Evolutionary conservation across 2,888 invertebrate genomes (phyloP), one percentile per base, ranked within the genome.

Genomic region (Eupithecia centaureata): DNA sequence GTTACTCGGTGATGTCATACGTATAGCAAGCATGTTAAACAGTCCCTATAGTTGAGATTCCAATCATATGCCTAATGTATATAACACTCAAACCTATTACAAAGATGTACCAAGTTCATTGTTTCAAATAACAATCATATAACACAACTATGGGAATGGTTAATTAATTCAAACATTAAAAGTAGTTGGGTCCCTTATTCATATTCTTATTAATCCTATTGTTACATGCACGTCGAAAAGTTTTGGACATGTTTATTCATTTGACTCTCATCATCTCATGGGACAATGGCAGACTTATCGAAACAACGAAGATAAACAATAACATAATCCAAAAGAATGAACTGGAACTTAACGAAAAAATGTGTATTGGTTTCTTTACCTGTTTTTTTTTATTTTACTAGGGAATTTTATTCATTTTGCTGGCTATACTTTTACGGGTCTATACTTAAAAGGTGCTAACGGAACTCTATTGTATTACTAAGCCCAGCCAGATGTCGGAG

Each of bases 161-260:
- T 86, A 86, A 87, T 87, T 85, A 84, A 86, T 85, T 84, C 47
- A 15, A 30, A 60, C 12, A 60, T 42, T 42, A 12, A 28, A 38
- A 42, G 27, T 18, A 10, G 22, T 22, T 18, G 47, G 12, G 25
- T 25, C 42, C 51, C 15, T 28, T 33, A 52, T 61, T 32, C 35
- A 42, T 63, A 38, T 38, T 30, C 25, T 25, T 51, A 51, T 12
- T 51, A 51, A 5, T 52, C 52, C 52, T 52, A 52, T 52, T 52
- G 52, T 52, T 27, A 52, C 27, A 27, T 52, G 7, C 10, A 22
- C 47, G 47, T 47, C 47, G 12, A 47, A 47, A 47, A 22, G 22
- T 22, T 8, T 47, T 47, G 12, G 47, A 22, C 47, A 47, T 47
- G 47, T 47, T 47, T 47, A 47, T 10, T 22, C 18, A 47, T 12